These are phyloP conservation scores for Acanthosepion esculentum DNA, from an alignment of 2,888 invertebrate species.

Conservation along the genomic window DNA sequence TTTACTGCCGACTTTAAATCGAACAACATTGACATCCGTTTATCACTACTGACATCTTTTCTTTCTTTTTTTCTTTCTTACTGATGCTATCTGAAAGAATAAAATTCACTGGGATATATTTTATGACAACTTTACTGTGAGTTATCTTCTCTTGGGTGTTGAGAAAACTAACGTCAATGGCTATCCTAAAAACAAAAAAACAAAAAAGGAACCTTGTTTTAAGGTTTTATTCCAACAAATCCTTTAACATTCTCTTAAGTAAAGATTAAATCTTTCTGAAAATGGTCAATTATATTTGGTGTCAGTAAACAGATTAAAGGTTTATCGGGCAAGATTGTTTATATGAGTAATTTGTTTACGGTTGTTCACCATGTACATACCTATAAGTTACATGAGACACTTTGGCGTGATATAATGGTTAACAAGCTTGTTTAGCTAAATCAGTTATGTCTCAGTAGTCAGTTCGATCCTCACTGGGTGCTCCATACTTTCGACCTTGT, in stretches of 20 bases:
- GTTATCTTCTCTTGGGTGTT: neutral
- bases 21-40: neutral
- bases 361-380: too few relatives aligned
- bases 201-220: neutral
- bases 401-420: too few relatives aligned
- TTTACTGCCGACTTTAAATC: neutral
- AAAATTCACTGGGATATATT: neutral
- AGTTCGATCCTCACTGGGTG: too few relatives aligned
- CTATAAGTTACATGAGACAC: too few relatives aligned
- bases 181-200: neutral
- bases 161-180: neutral
- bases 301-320: neutral
- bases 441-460: too few relatives aligned
- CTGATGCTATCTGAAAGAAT: neutral
- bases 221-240: neutral
- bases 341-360: neutral
- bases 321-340: neutral
- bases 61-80: neutral
- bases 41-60: neutral
- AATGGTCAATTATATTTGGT: neutral
- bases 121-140: neutral
- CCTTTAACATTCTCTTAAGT: slow-evolving; percentile 16
- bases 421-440: too few relatives aligned
- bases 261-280: neutral
- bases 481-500: too few relatives aligned